Conservation (phyloP, 2,113 vertebrate species). For the Centrocercus urophasianus region DNA sequence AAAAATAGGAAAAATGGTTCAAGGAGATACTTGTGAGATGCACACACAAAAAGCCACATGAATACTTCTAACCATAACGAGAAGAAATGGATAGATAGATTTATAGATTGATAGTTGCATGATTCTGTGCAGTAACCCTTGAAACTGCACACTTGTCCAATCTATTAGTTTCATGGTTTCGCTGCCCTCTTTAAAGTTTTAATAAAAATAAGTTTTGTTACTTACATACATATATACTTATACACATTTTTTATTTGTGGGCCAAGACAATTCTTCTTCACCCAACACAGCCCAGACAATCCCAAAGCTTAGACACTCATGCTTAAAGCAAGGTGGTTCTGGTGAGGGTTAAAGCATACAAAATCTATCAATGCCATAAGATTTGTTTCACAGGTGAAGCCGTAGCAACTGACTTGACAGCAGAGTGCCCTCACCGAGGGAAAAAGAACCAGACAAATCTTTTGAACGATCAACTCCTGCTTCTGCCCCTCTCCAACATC, state of each 20-base stretch:
- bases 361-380: neutral
- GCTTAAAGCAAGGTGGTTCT: neutral
- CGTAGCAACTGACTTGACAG: constrained; percentile 45
- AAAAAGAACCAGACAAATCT: constrained; percentile 1
- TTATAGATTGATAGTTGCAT: too few relatives aligned
- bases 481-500: neutral
- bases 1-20: neutral
- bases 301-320: neutral
- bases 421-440: constrained; percentile 3
- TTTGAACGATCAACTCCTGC: constrained; percentile 44
- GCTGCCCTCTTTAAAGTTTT: neutral
- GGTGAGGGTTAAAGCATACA: neutral
- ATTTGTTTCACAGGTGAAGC: constrained; percentile 46
- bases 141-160: neutral
- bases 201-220: neutral
- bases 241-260: neutral
- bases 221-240: neutral
- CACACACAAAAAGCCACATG: neutral
- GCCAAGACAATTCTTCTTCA: neutral
- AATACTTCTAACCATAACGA: neutral
- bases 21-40: neutral
- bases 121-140: neutral
- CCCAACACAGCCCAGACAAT: neutral
- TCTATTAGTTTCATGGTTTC: neutral
- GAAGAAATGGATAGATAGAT: neutral